These are phyloP conservation scores for Bettongia penicillata DNA, from an alignment of 2,113 vertebrate genomes.

Conservation along the genomic window DNA sequence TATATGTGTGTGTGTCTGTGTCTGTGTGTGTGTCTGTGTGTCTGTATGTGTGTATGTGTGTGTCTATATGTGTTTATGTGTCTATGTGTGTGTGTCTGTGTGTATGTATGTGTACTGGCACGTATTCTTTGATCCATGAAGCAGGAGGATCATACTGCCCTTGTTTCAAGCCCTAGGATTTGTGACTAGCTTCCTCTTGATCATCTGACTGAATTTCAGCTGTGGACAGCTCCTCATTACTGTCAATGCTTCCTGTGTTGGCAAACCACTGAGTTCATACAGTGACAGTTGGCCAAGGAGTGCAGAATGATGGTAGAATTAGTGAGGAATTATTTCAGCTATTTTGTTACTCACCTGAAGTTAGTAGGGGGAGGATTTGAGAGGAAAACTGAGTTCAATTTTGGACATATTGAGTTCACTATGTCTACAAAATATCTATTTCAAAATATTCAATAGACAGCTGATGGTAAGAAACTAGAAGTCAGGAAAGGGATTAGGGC, in stretches of 20 bases:
- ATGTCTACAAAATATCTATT: not conserved
- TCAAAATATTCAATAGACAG: not conserved
- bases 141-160: not conserved
- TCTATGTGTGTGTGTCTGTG: no score
- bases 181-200: not conserved
- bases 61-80: no score
- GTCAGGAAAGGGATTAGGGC: not conserved
- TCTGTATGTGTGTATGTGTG: no score
- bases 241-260: not conserved
- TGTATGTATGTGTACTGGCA: not conserved
- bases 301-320: not conserved
- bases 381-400: not conserved
- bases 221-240: not conserved
- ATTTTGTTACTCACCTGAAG: not conserved
- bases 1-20: no score
- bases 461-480: not conserved
- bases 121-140: not conserved
- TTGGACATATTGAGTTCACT: not conserved
- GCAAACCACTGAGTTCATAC: not conserved
- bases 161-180: not conserved
- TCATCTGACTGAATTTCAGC: not conserved
- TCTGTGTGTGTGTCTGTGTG: no score
- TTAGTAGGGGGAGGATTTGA: not conserved
- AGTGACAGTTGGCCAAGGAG: not conserved
- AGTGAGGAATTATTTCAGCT: not conserved